phyloP scores from a whole-genome alignment of 2,888 invertebrate species.

The Euclidia mi region DNA sequence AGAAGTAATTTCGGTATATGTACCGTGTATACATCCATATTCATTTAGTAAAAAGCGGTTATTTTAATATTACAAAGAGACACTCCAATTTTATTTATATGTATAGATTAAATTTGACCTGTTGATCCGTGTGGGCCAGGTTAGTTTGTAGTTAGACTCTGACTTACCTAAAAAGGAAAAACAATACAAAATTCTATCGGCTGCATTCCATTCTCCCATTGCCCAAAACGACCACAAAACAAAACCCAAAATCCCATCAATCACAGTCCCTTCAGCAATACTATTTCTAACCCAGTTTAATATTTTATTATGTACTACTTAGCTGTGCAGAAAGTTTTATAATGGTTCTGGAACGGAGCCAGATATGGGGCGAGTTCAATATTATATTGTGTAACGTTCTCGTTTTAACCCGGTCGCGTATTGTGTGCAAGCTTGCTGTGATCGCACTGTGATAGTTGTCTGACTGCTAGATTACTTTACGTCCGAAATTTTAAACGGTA shows the following conservation, averaged over 20 bases:
- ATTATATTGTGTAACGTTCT: slow-evolving; percentile 57
- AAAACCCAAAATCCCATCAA: slow-evolving; percentile 32
- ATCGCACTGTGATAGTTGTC: slow-evolving; percentile 27
- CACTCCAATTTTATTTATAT: too few relatives aligned
- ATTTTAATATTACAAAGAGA: too few relatives aligned
- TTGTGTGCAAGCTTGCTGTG: slow-evolving; percentile 37
- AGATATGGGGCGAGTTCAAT: slow-evolving; percentile 64
- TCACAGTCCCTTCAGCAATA: slow-evolving; percentile 27
- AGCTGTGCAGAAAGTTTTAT: slow-evolving; percentile 79
- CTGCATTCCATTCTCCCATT: neutral
- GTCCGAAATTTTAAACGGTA: too few relatives aligned
- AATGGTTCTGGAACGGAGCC: slow-evolving; percentile 82
- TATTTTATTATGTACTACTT: slow-evolving; percentile 83
- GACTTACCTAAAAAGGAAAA: too few relatives aligned
- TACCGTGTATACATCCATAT: too few relatives aligned
- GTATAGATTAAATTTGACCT: too few relatives aligned
- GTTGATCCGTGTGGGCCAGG: too few relatives aligned
- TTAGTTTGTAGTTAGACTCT: too few relatives aligned
- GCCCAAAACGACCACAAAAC: slow-evolving; percentile 5
- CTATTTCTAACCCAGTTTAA: slow-evolving; percentile 66
- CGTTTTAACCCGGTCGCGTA: slow-evolving; percentile 42
- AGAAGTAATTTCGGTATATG: too few relatives aligned
- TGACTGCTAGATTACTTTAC: slow-evolving; percentile 5
- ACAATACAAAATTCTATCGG: too few relatives aligned
- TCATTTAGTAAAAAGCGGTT: too few relatives aligned